Percentiles rank a stretch among this genome's conserved stretches.
Conservation (phyloP, 2,888 invertebrate genomes). For the Spatulosminthurus flaviceps region DNA sequence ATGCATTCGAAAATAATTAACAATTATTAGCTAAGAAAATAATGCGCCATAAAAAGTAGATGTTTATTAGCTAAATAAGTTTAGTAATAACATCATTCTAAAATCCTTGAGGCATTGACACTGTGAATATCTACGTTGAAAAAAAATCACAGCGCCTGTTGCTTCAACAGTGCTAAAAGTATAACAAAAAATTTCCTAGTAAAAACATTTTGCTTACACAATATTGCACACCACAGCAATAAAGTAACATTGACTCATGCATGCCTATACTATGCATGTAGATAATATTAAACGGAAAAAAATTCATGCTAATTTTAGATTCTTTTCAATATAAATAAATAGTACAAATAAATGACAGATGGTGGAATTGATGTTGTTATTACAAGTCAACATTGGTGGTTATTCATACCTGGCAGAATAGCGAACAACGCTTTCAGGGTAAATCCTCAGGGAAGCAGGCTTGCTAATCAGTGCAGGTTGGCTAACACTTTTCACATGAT, state of each 20-base stretch:
- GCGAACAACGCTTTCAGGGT: conserved; percentile 62
- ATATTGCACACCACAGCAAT: neutral
- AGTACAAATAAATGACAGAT: conserved; percentile 6
- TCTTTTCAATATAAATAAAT: neutral
- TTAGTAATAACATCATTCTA: neutral
- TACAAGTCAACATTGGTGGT: neutral
- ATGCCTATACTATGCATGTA: neutral
- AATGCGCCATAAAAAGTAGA: too few relatives aligned
- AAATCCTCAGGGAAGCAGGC: conserved; percentile 63
- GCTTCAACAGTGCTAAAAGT: too few relatives aligned
- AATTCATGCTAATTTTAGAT: neutral
- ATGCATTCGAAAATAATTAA: too few relatives aligned
- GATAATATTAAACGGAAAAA: neutral
- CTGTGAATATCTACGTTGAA: neutral
- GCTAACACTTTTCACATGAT: conserved; percentile 63
- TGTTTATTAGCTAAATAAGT: too few relatives aligned
- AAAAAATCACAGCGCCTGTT: neutral
- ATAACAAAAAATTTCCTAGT: neutral
- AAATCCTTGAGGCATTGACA: conserved; percentile 14
- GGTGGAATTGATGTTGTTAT: neutral
- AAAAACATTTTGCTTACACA: neutral
- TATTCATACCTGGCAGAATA: conserved; percentile 63
- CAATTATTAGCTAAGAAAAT: too few relatives aligned
- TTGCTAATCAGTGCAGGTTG: conserved; percentile 62
- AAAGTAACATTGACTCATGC: neutral